Conservation (phyloP, 2,113 vertebrate genomes). For the Dicerorhinus sumatrensis region DNA sequence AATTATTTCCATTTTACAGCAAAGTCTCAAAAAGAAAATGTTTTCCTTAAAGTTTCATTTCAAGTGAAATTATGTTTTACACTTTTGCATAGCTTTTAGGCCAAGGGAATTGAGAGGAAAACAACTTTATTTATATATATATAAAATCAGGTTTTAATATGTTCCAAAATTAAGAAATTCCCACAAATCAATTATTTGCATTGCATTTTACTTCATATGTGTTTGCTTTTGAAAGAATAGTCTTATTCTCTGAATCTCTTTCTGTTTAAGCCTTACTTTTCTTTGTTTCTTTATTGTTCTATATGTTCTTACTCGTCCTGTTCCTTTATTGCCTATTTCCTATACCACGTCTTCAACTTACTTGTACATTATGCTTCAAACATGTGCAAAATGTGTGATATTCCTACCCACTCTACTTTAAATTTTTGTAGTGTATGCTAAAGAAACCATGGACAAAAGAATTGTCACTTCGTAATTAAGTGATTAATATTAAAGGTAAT, state of each 20-base stretch:
- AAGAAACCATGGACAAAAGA: neutral
- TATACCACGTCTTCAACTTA: neutral
- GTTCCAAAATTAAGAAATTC: neutral
- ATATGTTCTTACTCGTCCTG: neutral
- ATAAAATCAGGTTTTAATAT: neutral
- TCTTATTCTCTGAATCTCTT: neutral
- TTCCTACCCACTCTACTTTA: neutral
- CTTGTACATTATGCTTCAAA: neutral
- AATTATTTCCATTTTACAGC: neutral
- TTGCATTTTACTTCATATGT: neutral
- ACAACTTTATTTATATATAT: neutral
- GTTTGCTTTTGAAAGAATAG: neutral
- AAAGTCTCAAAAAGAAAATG: neutral
- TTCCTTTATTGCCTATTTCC: neutral
- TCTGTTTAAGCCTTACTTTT: neutral
- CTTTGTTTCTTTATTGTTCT: neutral
- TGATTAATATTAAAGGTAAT: neutral
- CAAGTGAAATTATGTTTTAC: neutral
- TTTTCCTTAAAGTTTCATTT: neutral
- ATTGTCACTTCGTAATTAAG: neutral
- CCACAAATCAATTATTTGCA: neutral
- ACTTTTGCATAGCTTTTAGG: neutral
- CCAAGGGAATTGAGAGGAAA: neutral
- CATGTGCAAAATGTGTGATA: neutral
- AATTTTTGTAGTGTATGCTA: neutral